phyloP scores from a whole-genome alignment of 2,888 invertebrate species.

The Deilephila porcellus region DNA sequence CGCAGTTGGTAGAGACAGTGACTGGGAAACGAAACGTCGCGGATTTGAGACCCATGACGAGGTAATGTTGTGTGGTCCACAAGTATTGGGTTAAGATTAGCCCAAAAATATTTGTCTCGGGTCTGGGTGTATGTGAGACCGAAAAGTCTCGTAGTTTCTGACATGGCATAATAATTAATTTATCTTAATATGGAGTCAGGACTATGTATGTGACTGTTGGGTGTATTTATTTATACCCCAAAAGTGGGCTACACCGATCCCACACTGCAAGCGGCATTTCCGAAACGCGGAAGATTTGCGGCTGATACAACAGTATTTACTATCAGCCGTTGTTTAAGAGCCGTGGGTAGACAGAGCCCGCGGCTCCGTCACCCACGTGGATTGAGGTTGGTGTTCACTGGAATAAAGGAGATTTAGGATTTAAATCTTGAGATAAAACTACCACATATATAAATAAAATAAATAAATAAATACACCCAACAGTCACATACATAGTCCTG shows the following conservation, averaged over 20 bases:
- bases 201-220: too few relatives aligned
- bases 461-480: too few relatives aligned
- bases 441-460: too few relatives aligned
- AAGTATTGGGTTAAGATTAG: too few relatives aligned
- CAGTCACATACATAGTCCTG: too few relatives aligned
- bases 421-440: not conserved
- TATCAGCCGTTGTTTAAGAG: not conserved
- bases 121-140: too few relatives aligned
- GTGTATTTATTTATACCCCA: not conserved
- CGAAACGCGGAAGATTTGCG: slow-evolving; percentile 26
- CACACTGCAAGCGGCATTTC: not conserved
- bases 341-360: slow-evolving; percentile 9
- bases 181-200: too few relatives aligned
- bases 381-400: not conserved
- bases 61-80: too few relatives aligned
- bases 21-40: not conserved
- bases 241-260: not conserved
- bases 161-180: too few relatives aligned
- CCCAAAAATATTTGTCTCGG: too few relatives aligned
- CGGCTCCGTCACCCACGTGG: slow-evolving; percentile 2
- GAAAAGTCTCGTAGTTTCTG: too few relatives aligned
- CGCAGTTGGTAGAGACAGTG: not conserved
- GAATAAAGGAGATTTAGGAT: not conserved
- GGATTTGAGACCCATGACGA: not conserved
- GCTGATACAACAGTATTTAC: slow-evolving; percentile 22